Evolutionary conservation across 2,888 invertebrate genomes (phyloP), one percentile per base, ranked within the genome.

Genomic region (Andrena bucephala): DNA sequence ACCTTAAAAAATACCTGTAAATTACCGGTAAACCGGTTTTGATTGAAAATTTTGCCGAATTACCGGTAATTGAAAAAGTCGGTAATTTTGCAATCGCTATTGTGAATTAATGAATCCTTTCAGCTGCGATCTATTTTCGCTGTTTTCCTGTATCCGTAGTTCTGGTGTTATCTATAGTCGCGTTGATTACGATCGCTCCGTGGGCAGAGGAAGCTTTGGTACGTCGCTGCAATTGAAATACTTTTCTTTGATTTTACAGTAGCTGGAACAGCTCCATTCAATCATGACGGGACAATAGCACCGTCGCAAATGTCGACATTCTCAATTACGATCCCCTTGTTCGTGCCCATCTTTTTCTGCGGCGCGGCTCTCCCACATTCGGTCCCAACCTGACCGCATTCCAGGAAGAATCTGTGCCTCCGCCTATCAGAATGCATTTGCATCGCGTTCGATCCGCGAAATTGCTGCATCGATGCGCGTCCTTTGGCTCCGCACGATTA

Each of bases 361-460:
- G 69, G 42, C 82, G 66, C 57, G 85, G 67, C 87, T 90, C 90
- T 90, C 89, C 85, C 88, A 88, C 87, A 87, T 88, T 89, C 83
- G 85, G 84, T 83, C 72, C 88, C 85, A 89, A 90, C 85, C 88
- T 89, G 91, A 92, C 91, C 92, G 91, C 91, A 91, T 91, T 92
- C 92, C 92, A 76, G 62, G 69, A 85, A 81, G 86, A 90, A 91
- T 91, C 89, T 88, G 87, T 89, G 89, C 87, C 86, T 85, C 85
- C 48, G 31, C 24, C 74, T 77, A 71, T 73, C 73, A 59, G 60
- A 52, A 63, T 73, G 65, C 57, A 73, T 73, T 77, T 71, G 71
- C 84, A 73, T 83, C 76, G 67, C 71, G 62, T 66, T 31, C 71
- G 59, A 70, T 50, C 42, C 59, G 60, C 36, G 13, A 66, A 48